phyloP scores from a whole-genome alignment of 2,888 invertebrate species.

The Plagiodera versicolora region DNA sequence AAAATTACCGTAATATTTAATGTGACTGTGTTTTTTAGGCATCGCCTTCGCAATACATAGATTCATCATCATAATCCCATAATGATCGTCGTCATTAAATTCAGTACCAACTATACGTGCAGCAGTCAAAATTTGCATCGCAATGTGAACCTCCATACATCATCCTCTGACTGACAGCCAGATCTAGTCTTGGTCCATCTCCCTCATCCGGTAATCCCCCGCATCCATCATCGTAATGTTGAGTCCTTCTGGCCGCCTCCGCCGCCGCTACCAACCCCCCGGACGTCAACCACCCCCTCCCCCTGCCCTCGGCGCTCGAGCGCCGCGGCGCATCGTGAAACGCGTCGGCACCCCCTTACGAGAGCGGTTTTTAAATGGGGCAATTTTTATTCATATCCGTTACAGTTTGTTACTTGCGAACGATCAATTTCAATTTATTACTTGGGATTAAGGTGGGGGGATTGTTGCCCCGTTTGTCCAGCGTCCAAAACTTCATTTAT shows the following conservation, averaged over 20 bases:
- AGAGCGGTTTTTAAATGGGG: constrained; percentile 36
- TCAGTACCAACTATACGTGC: constrained; percentile 22
- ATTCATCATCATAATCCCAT: no score
- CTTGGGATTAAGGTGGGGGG: no score
- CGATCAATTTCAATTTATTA: constrained; percentile 34
- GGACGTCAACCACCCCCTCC: constrained; percentile 15
- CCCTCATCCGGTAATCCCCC: constrained; percentile 47
- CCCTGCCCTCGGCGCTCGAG: background rate
- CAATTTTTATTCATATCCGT: constrained; percentile 41
- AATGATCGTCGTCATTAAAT: no score
- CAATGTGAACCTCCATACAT: constrained; percentile 50
- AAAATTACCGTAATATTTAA: no score
- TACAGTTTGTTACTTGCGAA: constrained; percentile 40
- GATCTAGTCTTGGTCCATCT: constrained; percentile 51
- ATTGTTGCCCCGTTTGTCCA: no score
- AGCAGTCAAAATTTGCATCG: constrained; percentile 36
- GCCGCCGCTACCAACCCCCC: background rate
- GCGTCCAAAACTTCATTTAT: no score
- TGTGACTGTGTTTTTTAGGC: no score
- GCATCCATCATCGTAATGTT: constrained; percentile 49
- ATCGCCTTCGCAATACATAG: no score
- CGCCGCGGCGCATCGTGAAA: constrained; percentile 4
- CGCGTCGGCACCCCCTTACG: constrained; percentile 34
- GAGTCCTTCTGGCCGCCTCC: constrained; percentile 26
- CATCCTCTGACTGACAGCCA: constrained; percentile 51